These are phyloP conservation scores for Siderastrea siderea DNA, from an alignment of 92 coral and sea anemone genomes.

Conservation along the genomic window DNA sequence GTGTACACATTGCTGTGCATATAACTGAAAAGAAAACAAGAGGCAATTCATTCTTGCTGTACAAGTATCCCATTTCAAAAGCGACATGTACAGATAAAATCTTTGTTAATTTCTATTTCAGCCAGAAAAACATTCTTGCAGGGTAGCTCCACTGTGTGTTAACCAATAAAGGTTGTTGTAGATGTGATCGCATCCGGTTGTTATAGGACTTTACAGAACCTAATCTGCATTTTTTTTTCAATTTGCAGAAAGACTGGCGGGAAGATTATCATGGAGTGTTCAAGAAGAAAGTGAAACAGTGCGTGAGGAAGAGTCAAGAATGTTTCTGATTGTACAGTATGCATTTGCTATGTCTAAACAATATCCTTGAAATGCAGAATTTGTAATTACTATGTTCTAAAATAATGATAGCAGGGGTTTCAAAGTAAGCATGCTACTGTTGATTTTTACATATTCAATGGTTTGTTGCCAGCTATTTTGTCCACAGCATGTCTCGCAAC, in stretches of 20 bases:
- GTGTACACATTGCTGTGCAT: no score
- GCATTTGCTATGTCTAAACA: neutral
- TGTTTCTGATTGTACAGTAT: constrained; percentile 14
- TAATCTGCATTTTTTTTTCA: neutral
- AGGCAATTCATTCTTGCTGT: no score
- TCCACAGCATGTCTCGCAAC: neutral
- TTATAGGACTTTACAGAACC: neutral
- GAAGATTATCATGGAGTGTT: constrained; percentile 81
- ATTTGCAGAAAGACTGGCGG: constrained; percentile 96
- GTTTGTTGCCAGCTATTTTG: neutral
- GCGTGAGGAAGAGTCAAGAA: constrained; percentile 92
- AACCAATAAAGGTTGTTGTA: no score
- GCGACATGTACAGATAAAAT: no score
- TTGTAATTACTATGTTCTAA: neutral
- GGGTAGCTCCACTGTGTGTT: no score
- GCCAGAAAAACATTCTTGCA: no score
- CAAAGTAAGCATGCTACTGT: neutral
- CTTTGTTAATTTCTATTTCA: no score
- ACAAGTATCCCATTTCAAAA: no score
- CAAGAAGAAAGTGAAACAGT: constrained; percentile 91
- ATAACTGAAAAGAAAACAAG: no score
- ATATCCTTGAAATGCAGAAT: neutral
- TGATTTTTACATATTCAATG: no score
- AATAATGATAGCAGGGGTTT: constrained; percentile 16
- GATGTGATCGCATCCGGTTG: no score